phyloP scores from a whole-genome alignment of 2,888 invertebrate species.

The Maniola hyperantus region DNA sequence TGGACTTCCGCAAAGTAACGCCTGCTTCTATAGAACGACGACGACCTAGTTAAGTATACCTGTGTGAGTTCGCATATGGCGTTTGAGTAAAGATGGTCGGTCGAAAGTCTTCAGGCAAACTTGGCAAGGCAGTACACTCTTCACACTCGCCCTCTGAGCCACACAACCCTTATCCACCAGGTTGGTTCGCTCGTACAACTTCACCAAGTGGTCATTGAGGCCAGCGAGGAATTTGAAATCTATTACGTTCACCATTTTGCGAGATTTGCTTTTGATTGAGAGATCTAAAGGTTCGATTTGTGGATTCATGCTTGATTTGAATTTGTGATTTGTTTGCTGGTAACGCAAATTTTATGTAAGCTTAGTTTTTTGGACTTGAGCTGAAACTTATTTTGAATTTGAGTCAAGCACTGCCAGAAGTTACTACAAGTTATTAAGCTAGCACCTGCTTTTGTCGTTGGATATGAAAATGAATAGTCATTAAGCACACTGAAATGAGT shows the following conservation, averaged over 20 bases:
- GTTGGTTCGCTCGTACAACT: conserved; percentile 65
- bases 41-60: too few species aligned
- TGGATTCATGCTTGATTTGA: conserved; percentile 50
- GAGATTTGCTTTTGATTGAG: conserved; percentile 56
- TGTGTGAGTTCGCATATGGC: conserved; percentile 87
- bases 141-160: conserved; percentile 49
- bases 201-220: conserved; percentile 67
- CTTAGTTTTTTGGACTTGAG: too few species aligned
- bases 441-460: too few species aligned
- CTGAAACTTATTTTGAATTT: too few species aligned
- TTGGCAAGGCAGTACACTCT: conserved; percentile 80
- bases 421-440: too few species aligned
- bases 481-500: too few species aligned
- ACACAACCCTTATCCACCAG: conserved; percentile 46
- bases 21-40: too few species aligned
- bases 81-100: conserved; percentile 85
- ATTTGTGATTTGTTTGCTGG: conserved; percentile 18
- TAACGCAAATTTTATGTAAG: background rate
- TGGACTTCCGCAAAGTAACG: too few species aligned
- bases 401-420: too few species aligned
- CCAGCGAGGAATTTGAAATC: conserved; percentile 71
- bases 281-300: conserved; percentile 74
- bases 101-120: conserved; percentile 87
- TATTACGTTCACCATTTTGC: conserved; percentile 59
- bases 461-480: too few species aligned